A percentile compares a stretch with the other conserved stretches of the same genome.
Evolutionary conservation across 2,888 invertebrate genomes (phyloP).

Genomic region (Cosmia trapezina): DNA sequence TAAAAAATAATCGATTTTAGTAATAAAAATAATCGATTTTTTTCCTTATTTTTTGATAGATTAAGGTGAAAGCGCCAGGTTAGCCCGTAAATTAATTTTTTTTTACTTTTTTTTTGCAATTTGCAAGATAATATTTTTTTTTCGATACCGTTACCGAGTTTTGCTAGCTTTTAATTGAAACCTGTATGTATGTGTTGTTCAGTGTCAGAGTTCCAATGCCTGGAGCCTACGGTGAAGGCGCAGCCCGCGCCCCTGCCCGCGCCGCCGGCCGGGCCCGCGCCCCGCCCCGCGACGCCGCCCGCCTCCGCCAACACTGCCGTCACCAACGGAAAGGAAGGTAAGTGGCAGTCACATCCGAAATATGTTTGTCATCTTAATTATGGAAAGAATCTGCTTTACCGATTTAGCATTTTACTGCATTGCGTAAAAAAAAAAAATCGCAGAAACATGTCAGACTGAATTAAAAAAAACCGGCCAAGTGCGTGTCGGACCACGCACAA

Average conservation of each 20-base stretch:
- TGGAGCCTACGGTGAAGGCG: conserved; percentile 68
- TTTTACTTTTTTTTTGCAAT: too few species aligned
- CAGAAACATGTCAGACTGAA: too few species aligned
- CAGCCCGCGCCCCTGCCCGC: neutral
- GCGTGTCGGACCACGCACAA: too few species aligned
- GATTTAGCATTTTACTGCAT: neutral
- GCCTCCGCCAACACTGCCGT: neutral
- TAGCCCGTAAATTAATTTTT: too few species aligned
- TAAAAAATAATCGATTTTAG: too few species aligned
- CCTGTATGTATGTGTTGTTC: conserved; percentile 7
- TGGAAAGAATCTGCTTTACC: neutral
- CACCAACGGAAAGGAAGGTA: conserved; percentile 29
- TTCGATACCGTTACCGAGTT: neutral
- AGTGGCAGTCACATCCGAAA: neutral
- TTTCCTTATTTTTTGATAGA: too few species aligned
- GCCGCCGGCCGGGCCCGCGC: neutral
- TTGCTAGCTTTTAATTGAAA: neutral
- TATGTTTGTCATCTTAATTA: neutral
- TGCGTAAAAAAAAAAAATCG: too few species aligned
- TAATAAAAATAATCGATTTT: too few species aligned
- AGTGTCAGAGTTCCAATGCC: conserved; percentile 79
- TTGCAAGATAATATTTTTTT: too few species aligned
- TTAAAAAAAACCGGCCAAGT: too few species aligned
- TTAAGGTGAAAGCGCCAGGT: too few species aligned
- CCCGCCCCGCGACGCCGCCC: neutral